Evolutionary conservation across 2,113 vertebrate genomes (phyloP).

Genomic region (Chaenocephalus aceratus): DNA sequence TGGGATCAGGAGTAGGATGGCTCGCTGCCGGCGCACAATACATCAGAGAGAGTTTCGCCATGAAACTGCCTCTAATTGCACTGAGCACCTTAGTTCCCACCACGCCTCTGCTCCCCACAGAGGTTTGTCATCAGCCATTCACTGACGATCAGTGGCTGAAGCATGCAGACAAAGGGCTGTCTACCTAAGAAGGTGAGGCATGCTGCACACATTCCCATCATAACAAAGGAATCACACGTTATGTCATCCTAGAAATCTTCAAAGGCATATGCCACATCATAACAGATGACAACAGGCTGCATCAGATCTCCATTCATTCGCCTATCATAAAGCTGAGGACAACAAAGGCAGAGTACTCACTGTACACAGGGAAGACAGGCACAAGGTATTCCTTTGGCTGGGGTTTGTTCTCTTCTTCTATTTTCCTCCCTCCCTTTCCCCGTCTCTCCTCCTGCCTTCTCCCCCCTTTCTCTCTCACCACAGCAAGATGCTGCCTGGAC

Average conservation of each 20-base stretch:
- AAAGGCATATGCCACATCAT: constrained; percentile 52
- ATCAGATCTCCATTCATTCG: constrained; percentile 6
- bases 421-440: constrained; percentile 44
- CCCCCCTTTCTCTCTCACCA: constrained; percentile 63
- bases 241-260: constrained; percentile 62
- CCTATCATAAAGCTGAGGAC: neutral
- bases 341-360: constrained; percentile 70
- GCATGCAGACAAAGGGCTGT: constrained; percentile 57
- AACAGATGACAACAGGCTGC: constrained; percentile 21
- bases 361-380: constrained; percentile 34
- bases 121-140: constrained; percentile 46
- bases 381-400: constrained; percentile 46
- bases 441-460: constrained; percentile 42
- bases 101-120: constrained; percentile 41
- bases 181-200: constrained; percentile 64
- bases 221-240: constrained; percentile 71
- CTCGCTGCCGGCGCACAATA: neutral
- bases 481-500: constrained; percentile 85
- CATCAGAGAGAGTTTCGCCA: constrained; percentile 42
- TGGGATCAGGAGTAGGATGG: constrained; percentile 29
- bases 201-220: constrained; percentile 46
- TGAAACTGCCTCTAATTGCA: constrained; percentile 55
- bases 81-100: constrained; percentile 47
- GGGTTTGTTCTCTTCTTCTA: constrained; percentile 44
- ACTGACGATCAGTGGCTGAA: constrained; percentile 29